Conservation (phyloP, 2,113 vertebrate species). For the Tretioscincus oriximinensis region DNA sequence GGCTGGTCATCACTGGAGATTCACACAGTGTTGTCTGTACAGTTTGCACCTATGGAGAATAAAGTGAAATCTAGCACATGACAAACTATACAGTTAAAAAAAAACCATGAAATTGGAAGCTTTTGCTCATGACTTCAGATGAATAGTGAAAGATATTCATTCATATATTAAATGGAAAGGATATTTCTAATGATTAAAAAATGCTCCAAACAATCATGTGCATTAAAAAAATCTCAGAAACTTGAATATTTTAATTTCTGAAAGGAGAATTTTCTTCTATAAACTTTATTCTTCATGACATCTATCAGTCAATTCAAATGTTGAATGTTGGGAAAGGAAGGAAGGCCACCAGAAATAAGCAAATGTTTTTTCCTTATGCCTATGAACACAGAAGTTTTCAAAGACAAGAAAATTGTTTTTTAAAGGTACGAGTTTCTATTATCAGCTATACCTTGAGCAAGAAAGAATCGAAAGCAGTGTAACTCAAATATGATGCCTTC, state of each 20-base stretch:
- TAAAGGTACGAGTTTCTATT: background rate
- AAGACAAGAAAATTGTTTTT: background rate
- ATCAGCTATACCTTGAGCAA: background rate
- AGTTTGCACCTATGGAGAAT: slow-evolving; percentile 70
- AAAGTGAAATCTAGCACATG: background rate
- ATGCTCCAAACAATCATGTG: background rate
- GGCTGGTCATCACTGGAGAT: slow-evolving; percentile 90
- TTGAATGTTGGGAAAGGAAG: background rate
- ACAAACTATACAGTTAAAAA: background rate
- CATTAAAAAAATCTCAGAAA: background rate
- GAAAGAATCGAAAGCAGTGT: too few species aligned
- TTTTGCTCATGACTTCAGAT: background rate
- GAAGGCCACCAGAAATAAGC: background rate
- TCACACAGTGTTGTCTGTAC: slow-evolving; percentile 77
- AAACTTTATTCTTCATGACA: background rate
- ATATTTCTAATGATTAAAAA: background rate
- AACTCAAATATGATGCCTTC: too few species aligned
- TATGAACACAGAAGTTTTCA: background rate
- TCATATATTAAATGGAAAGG: background rate
- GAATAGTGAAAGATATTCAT: background rate
- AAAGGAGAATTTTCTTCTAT: background rate
- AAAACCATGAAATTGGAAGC: background rate
- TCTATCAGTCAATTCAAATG: background rate
- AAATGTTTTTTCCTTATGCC: background rate
- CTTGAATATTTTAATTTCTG: background rate